Evolutionary conservation across 2,888 invertebrate genomes (phyloP).

Genomic region (Tiliacea aurago): DNA sequence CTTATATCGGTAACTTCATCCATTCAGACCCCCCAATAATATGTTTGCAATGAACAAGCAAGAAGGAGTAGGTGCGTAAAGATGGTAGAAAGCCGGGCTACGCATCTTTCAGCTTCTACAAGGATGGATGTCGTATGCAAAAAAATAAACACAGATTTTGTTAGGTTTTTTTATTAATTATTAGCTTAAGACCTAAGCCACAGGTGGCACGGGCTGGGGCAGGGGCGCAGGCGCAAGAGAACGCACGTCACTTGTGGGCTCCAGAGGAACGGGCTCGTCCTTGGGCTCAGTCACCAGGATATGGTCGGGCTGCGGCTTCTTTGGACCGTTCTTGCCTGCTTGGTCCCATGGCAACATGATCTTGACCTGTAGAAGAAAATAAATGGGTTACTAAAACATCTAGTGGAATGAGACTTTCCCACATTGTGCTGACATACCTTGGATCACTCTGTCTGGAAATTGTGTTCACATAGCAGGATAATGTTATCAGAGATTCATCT

Average conservation of each 20-base stretch:
- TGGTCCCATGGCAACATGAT: slow-evolving; percentile 99
- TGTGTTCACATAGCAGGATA: background rate
- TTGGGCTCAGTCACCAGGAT: slow-evolving; percentile 99
- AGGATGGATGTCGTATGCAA: background rate
- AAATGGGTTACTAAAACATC: background rate
- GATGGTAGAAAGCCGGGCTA: background rate
- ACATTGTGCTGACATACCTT: background rate
- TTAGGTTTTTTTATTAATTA: slow-evolving; percentile 70
- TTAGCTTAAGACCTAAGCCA: slow-evolving; percentile 82
- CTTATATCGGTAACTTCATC: too few species aligned
- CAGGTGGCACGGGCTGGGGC: slow-evolving; percentile 81
- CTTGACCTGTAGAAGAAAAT: slow-evolving; percentile 94
- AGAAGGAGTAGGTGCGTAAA: background rate
- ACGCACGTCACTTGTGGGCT: slow-evolving; percentile 95
- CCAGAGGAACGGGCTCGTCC: slow-evolving; percentile 95
- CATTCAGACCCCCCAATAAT: too few species aligned
- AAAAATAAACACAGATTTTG: slow-evolving; percentile 55
- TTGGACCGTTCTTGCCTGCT: slow-evolving; percentile 99
- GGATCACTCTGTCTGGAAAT: background rate
- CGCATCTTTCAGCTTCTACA: background rate
- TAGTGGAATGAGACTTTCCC: background rate
- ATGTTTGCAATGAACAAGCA: background rate
- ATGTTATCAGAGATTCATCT: background rate
- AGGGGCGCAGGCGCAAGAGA: slow-evolving; percentile 91
- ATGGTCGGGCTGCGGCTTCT: slow-evolving; percentile 99